Conservation (phyloP, 2,888 invertebrate species). For the Rhorus exstirpatorius region DNA sequence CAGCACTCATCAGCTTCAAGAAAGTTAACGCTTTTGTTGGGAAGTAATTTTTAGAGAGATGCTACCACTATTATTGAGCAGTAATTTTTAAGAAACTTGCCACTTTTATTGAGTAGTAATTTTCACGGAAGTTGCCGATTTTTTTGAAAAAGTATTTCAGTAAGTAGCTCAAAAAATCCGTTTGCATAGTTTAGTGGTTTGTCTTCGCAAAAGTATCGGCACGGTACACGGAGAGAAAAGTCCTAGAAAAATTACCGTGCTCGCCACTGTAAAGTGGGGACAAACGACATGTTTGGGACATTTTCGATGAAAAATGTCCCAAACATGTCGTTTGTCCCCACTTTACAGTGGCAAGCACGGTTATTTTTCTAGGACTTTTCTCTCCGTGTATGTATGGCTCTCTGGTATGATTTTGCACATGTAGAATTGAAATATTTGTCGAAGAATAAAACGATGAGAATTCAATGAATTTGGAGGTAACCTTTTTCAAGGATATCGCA, state of each 20-base stretch:
- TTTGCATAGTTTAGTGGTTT: not conserved
- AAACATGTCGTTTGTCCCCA: too few relatives aligned
- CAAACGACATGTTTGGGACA: too few relatives aligned
- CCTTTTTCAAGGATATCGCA: too few relatives aligned
- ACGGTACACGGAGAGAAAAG: too few relatives aligned
- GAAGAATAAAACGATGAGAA: not conserved
- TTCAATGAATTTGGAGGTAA: not conserved
- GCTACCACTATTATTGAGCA: not conserved
- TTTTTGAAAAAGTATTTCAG: not conserved
- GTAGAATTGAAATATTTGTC: not conserved
- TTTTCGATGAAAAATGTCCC: too few relatives aligned
- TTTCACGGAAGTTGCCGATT: not conserved
- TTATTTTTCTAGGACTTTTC: too few relatives aligned
- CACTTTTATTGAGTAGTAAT: too few relatives aligned
- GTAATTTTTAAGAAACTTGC: not conserved
- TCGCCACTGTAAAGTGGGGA: too few relatives aligned
- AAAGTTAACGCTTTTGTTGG: not conserved
- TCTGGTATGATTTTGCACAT: not conserved
- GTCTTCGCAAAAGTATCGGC: not conserved
- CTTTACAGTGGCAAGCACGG: too few relatives aligned
- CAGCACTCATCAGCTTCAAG: too few relatives aligned
- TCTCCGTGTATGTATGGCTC: too few relatives aligned
- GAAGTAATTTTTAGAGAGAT: too few relatives aligned
- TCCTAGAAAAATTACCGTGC: not conserved
- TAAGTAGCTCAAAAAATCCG: not conserved